Evolutionary conservation across 2,797 vertebrate species (phyloP), one percentile per base, ranked within the genome.

Genomic region (Micromesistius poutassou): DNA sequence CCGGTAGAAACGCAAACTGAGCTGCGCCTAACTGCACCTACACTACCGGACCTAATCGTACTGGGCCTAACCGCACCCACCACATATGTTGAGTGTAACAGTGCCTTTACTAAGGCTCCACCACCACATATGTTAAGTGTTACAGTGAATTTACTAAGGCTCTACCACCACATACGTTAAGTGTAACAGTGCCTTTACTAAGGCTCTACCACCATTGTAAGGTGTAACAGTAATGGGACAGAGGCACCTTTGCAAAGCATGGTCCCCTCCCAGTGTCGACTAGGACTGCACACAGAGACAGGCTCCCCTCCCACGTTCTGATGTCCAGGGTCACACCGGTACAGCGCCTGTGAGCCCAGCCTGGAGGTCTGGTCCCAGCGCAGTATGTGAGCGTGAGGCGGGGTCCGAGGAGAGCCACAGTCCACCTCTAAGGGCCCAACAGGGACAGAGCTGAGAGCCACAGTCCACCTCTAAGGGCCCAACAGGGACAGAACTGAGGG

Each of bases 281-380:
- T 25, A 72, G 87, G 78, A 2, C 82, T 83, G 74, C 93, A 93
- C 33, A 85, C 42, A 16, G 91, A 91, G 2, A 86, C 62, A 72
- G 86, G 87, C 71, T 83, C 80, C 31, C 72, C 62, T 76, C 91
- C 90, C 0, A 83, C 68, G 73, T 92, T 92, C 84, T 88, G 91
- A 93, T 94, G 96, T 71, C 95, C 94, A 89, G 91, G 83, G 81
- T 86, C 5, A 88, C 96, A 96, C 46, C 87, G 79, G 85, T 96
- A 96, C 86, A 19, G 76, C 89, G 91, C 94, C 73, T 77, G 55
- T 22, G 93, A 83, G 73, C 94, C 95, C 75, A 91, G 84, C 0
- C 73, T 83, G 0, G 90, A 88, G 70, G 89, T 91, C 76, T 92
- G 90, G 79, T 93, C 93, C 86, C 95, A 95, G 77, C 95, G 95